Evolutionary conservation across 2,113 vertebrate species (phyloP), one percentile per base, ranked within the genome.

Genomic region (Xiphophorus hellerii): DNA sequence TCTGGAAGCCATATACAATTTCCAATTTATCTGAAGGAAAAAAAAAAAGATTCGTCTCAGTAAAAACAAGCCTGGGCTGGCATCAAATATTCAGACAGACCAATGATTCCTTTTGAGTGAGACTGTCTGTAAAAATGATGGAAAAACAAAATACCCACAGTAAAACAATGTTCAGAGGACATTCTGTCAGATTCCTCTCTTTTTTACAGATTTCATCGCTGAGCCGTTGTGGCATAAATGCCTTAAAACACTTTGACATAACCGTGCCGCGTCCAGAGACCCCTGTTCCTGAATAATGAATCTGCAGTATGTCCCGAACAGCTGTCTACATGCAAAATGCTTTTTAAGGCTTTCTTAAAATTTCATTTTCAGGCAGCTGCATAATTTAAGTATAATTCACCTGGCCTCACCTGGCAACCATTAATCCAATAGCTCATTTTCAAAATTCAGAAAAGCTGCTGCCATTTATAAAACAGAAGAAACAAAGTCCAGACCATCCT

Each of bases 201-300:
- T 91, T 94, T 92, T 78, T 89, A 94, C 93, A 93, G 90, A 93
- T 91, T 89, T 93, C 88, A 91, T 89, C 80, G 73, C 88, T 69
- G 86, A 88, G 86, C 83, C 69, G 79, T 62, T 82, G 88, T 88
- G 86, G 90, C 81, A 88, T 94, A 93, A 95, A 93, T 93, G 91
- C 93, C 87, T 94, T 94, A 92, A 94, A 94, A 93, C 90, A 89
- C 87, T 94, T 93, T 94, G 93, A 94, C 92, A 93, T 93, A 86
- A 92, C n/a, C 90, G 84, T 82, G 86, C 76, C 62, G 87, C 70
- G 87, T 90, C 87, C 87, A 74, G 92, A 93, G 90, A 90, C 83
- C 77, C 73, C 70, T 66, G 75, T 86, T 65, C 76, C 82, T 95
- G 90, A 95, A 95, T 95, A 93, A 95, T 95, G 87, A 81, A 95